Evolutionary conservation across 1,140 invertebrate species (phyloP).

Genomic region (Lordiphosa collinella): DNA sequence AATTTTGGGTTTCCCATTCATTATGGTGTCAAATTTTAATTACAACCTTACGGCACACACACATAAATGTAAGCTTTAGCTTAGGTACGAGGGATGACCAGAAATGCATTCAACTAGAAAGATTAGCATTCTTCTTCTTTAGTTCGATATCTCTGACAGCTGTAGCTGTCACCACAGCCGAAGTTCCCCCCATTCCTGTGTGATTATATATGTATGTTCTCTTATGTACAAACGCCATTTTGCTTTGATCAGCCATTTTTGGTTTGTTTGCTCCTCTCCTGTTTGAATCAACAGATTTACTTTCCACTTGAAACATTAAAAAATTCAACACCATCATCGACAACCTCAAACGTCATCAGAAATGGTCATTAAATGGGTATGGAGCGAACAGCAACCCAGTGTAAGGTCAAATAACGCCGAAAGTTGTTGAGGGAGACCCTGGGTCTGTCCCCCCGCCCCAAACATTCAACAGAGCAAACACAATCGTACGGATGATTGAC

Average conservation of each 20-base stretch:
- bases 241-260: slow-evolving; percentile 8
- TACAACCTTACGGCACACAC: slow-evolving; percentile 38
- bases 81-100: background rate
- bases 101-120: slow-evolving; percentile 21
- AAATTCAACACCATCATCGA: slow-evolving; percentile 4
- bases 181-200: too few species aligned
- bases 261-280: background rate
- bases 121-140: slow-evolving; percentile 1
- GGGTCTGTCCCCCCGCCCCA: background rate
- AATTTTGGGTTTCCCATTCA: slow-evolving; percentile 41
- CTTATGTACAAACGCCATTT: background rate
- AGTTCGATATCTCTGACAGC: slow-evolving; percentile 4
- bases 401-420: slow-evolving; percentile 8
- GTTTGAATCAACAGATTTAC: slow-evolving; percentile 17
- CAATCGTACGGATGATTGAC: slow-evolving; percentile 44
- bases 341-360: slow-evolving; percentile 6
- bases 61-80: slow-evolving; percentile 2
- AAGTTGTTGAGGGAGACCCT: slow-evolving; percentile 3
- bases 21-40: slow-evolving; percentile 63
- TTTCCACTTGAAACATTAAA: slow-evolving; percentile 13
- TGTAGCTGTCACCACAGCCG: background rate
- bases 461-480: slow-evolving; percentile 23
- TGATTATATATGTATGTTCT: too few species aligned
- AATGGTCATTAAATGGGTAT: slow-evolving; percentile 16
- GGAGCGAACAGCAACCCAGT: background rate